Evolutionary conservation across 2,113 vertebrate species (phyloP).

Genomic region (Lathamus discolor): DNA sequence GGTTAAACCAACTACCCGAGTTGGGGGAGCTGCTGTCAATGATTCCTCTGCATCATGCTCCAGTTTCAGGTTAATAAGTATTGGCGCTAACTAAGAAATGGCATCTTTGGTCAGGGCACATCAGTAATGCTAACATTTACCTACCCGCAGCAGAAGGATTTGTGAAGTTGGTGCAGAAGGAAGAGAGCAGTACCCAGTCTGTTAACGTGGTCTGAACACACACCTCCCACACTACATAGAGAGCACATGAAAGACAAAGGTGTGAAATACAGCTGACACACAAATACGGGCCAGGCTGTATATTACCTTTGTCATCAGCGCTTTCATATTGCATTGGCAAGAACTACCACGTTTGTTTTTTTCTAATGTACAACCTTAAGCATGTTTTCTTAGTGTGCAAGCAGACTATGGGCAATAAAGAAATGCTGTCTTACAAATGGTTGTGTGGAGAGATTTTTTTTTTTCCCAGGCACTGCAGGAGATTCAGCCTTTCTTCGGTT

Average conservation of each 20-base stretch:
- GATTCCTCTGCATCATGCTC: not conserved
- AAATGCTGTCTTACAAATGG: not conserved
- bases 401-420: constrained; percentile 17
- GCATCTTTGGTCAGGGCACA: not conserved
- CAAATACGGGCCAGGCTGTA: too few species aligned
- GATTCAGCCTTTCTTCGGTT: not conserved
- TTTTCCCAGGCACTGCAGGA: not conserved
- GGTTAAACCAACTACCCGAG: not conserved
- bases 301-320: not conserved
- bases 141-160: not conserved
- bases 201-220: rapidly evolving
- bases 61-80: not conserved
- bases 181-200: not conserved
- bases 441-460: not conserved
- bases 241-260: not conserved
- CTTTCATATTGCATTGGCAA: not conserved
- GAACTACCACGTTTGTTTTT: not conserved
- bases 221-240: not conserved
- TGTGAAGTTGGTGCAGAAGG: not conserved
- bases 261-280: not conserved
- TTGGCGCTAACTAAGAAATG: not conserved
- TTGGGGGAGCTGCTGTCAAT: not conserved
- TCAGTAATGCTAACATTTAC: not conserved
- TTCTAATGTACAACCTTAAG: not conserved
- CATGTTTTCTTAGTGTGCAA: not conserved